phyloP scores from a whole-genome alignment of 2,797 vertebrate genomes.

The Miichthys miiuy region DNA sequence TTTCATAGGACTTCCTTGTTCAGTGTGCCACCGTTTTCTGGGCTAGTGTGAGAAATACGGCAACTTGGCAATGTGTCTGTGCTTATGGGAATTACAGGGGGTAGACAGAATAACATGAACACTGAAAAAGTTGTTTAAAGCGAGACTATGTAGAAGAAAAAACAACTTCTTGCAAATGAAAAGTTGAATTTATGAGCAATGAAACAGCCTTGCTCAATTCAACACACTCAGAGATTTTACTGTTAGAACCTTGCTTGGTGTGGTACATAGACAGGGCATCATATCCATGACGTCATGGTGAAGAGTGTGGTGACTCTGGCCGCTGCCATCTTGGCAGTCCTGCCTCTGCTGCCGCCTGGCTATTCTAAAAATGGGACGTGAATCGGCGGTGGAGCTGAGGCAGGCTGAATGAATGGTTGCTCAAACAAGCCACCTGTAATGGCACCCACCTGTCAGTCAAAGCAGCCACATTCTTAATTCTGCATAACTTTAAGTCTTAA shows the following conservation, averaged over 20 bases:
- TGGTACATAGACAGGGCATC: too few species aligned
- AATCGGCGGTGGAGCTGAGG: too few species aligned
- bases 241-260: conserved; percentile 12
- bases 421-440: too few species aligned
- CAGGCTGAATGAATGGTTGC: too few species aligned
- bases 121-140: conserved; percentile 34
- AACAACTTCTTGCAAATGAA: conserved; percentile 12
- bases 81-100: conserved; percentile 44
- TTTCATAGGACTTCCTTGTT: conserved; percentile 61
- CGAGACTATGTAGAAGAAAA: conserved; percentile 25
- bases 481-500: too few species aligned
- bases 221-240: background rate
- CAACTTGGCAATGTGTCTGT: conserved; percentile 36
- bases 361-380: too few species aligned
- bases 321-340: too few species aligned
- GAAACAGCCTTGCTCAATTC: conserved; percentile 19
- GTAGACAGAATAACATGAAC: conserved; percentile 44
- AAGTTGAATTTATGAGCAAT: conserved; percentile 39
- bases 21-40: conserved; percentile 57
- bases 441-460: too few species aligned
- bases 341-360: too few species aligned
- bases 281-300: too few species aligned
- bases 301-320: too few species aligned
- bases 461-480: too few species aligned
- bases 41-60: conserved; percentile 50